These are phyloP conservation scores for Trochalopteron elliotii DNA, from an alignment of 2,113 vertebrate genomes.

Conservation along the genomic window DNA sequence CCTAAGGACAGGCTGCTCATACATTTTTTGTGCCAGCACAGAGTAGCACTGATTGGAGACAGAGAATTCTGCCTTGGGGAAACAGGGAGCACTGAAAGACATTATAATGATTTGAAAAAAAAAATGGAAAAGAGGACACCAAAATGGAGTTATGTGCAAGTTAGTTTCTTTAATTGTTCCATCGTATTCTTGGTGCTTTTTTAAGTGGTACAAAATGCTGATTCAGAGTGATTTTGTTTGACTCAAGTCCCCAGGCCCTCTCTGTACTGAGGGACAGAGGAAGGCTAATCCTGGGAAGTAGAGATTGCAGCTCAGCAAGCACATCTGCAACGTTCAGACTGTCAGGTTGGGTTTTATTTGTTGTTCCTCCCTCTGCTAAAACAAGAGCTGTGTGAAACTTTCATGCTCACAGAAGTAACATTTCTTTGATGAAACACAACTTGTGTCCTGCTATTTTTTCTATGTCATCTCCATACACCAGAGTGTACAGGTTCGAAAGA, in stretches of 20 bases:
- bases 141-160: not conserved
- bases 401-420: not conserved
- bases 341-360: not conserved
- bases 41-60: not conserved
- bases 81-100: not conserved
- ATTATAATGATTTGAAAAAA: not conserved
- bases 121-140: not conserved
- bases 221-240: not conserved
- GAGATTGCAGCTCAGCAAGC: not conserved
- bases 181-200: not conserved
- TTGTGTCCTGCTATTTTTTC: not conserved
- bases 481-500: not conserved
- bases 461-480: not conserved
- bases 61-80: not conserved
- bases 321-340: not conserved
- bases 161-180: not conserved
- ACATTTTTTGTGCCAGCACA: not conserved
- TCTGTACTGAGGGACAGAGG: not conserved
- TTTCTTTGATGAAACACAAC: not conserved
- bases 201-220: not conserved
- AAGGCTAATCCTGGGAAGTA: not conserved
- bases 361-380: not conserved
- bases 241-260: not conserved
- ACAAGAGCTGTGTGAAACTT: not conserved
- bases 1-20: not conserved